Conservation (phyloP, 2,797 vertebrate species). For the Monodelphis domestica region DNA sequence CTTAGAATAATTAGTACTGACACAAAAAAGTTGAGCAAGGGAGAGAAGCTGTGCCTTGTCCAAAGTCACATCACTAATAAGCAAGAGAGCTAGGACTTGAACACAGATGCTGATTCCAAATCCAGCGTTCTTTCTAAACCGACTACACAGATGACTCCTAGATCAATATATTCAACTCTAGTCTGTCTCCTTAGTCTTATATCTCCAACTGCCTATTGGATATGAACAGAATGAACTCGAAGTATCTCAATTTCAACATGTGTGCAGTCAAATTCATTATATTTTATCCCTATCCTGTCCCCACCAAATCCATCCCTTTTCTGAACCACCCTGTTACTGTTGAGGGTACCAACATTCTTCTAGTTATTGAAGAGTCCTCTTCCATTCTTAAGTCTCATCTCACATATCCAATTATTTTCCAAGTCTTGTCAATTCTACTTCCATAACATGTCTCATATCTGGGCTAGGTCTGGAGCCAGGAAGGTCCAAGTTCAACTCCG, state of each 20-base stretch:
- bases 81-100: not conserved
- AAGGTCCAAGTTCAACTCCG: not conserved
- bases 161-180: not conserved
- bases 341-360: not conserved
- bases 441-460: not conserved
- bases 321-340: not conserved
- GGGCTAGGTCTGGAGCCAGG: not conserved
- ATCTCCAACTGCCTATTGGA: not conserved
- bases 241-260: not conserved
- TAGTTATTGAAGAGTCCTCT: not conserved
- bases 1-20: not conserved
- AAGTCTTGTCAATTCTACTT: not conserved
- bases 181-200: not conserved
- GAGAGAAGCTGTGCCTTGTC: not conserved
- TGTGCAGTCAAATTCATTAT: not conserved
- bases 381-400: not conserved
- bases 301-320: not conserved
- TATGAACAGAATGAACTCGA: not conserved
- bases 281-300: not conserved
- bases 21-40: not conserved
- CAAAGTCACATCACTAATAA: not conserved
- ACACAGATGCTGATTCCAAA: not conserved
- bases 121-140: not conserved
- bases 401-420: not conserved
- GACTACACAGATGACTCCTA: not conserved